Conservation (phyloP, 2,797 vertebrate genomes). For the Rachycentron canadum region DNA sequence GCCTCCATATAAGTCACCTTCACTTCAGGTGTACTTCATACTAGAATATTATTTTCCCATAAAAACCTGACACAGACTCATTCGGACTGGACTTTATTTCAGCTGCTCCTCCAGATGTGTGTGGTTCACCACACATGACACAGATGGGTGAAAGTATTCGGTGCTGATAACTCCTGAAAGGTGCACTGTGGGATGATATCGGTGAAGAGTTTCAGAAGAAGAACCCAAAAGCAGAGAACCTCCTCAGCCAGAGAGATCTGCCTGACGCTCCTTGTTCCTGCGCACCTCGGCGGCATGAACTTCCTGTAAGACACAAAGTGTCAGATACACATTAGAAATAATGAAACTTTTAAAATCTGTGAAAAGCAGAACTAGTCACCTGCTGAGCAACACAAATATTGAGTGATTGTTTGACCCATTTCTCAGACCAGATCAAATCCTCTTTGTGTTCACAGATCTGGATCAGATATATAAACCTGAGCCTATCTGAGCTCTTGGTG, state of each 20-base stretch:
- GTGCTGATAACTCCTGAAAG: slow-evolving; percentile 21
- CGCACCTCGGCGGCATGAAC: slow-evolving; percentile 89
- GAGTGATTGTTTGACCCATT: not conserved
- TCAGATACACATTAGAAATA: not conserved
- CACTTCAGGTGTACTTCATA: no score
- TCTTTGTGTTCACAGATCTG: not conserved
- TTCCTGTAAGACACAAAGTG: slow-evolving; percentile 80
- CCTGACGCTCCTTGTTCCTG: slow-evolving; percentile 91
- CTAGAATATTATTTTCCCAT: no score
- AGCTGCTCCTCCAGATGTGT: slow-evolving; percentile 32
- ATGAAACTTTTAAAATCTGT: slow-evolving; percentile 5
- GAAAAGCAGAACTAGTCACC: not conserved
- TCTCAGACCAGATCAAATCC: not conserved
- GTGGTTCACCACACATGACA: slow-evolving; percentile 27
- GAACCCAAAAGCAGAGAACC: slow-evolving; percentile 29
- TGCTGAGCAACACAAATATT: not conserved
- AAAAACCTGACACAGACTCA: not conserved
- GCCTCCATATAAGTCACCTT: no score
- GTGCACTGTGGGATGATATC: slow-evolving; percentile 25
- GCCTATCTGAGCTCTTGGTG: not conserved
- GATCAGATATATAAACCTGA: not conserved
- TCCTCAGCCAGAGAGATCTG: slow-evolving; percentile 89
- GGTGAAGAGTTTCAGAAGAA: slow-evolving; percentile 44
- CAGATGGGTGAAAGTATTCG: slow-evolving; percentile 15
- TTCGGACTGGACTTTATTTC: slow-evolving; percentile 54